Evolutionary conservation across 2,113 vertebrate genomes (phyloP).

Genomic region (Grantiella picta): DNA sequence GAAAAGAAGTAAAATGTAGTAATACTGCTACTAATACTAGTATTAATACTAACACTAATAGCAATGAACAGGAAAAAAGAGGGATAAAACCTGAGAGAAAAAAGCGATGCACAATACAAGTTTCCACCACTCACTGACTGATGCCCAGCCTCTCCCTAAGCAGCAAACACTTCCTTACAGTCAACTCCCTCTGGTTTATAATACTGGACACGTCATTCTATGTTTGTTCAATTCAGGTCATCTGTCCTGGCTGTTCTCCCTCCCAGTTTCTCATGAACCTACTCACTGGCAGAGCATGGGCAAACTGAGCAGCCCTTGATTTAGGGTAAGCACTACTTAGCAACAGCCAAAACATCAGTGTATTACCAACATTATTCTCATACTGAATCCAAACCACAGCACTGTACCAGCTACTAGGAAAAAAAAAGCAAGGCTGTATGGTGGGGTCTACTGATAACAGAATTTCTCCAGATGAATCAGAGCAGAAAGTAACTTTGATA

Average conservation of each 20-base stretch:
- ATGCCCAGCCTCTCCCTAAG: not conserved
- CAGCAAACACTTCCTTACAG: not conserved
- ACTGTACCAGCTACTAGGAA: not conserved
- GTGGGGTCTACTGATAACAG: not conserved
- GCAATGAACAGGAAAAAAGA: not conserved
- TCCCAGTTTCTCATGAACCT: not conserved
- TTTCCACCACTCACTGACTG: not conserved
- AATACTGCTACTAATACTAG: not conserved
- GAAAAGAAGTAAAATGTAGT: not conserved
- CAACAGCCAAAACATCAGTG: not conserved
- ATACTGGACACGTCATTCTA: not conserved
- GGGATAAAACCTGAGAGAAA: not conserved
- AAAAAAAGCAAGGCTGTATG: not conserved
- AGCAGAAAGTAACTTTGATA: not conserved
- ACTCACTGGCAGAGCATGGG: not conserved
- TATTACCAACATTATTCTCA: not conserved
- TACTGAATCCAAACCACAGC: not conserved
- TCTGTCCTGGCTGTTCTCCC: not conserved
- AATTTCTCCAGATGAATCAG: not conserved
- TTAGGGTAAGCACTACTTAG: not conserved
- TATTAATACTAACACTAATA: not conserved
- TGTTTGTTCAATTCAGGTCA: not conserved
- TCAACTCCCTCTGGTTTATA: not conserved
- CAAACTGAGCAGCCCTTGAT: not conserved
- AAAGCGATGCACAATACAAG: not conserved